Evolutionary conservation across 2,888 invertebrate genomes (phyloP), one percentile per base, ranked within the genome.

Genomic region (Molanna angustata): DNA sequence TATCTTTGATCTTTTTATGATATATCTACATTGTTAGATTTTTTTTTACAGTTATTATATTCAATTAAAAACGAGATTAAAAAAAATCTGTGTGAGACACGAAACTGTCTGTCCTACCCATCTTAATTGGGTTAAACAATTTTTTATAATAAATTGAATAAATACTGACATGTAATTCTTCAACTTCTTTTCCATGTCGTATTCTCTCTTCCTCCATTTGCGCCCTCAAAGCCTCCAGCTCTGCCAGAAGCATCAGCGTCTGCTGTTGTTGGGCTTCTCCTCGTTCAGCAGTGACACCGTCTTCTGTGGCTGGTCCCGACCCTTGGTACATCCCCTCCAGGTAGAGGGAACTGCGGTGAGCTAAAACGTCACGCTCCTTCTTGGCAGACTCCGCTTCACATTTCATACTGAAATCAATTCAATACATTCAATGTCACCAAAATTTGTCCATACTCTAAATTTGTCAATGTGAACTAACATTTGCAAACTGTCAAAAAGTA

Each of bases 341-440:
- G 13, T 86, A 69, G 14, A 87, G 68, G 0, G 84, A 76, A 62
- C 85, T 85, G 69, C 85, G 86, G 64, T 86, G 85, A 0, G 83
- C 82, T 40, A 87, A 67, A 4, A 84, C 80, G 60, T 80, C 80
- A 14, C 80, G 67, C 63, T 82, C 80, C 59, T 83, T 83, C 66
- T 83, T 83, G 0, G 84, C 83, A 63, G 80, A 70, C 52, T 79
- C 72, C 0, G 81, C 80, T 62, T 80, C 79, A 7, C 71, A 69
- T 48, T 78, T 79, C 66, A 73, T 78, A 0, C 75, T 77, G 63
- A 19, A 41, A 54, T 27, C 11, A 27, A 27, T 27, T 27, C 27
- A 27, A 27, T 11, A 27, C 6, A 11, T 27, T 27, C 11, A 7
- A 27, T 7, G 6, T 11, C 6, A 27, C 11, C 27, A n/a, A n/a